phyloP scores from a whole-genome alignment of 2,797 vertebrate genomes.

The Chrysolophus pictus region DNA sequence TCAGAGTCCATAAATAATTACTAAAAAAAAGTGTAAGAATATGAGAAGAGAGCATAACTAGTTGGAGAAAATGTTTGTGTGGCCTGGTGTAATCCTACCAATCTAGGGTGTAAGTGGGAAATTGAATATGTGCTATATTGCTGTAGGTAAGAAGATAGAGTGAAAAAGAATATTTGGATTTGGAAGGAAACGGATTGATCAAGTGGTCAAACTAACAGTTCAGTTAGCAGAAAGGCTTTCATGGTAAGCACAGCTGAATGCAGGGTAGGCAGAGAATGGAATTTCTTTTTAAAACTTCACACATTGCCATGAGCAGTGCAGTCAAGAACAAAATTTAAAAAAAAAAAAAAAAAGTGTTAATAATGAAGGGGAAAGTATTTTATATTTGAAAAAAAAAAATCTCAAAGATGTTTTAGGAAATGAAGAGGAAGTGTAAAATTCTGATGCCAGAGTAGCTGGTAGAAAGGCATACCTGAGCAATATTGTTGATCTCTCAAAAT shows the following conservation, averaged over 20 bases:
- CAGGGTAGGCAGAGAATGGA: neutral
- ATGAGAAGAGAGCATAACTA: neutral
- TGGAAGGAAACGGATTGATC: neutral
- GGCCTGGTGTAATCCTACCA: neutral
- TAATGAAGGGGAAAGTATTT: neutral
- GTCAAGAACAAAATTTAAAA: neutral
- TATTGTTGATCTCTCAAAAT: neutral
- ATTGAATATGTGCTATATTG: neutral
- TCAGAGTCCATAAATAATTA: neutral
- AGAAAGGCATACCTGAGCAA: neutral
- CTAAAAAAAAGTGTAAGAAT: neutral
- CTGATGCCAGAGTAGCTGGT: neutral
- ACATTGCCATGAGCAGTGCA: neutral
- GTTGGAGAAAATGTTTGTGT: neutral
- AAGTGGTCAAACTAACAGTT: neutral
- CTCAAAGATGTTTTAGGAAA: neutral
- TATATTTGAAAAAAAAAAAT: neutral
- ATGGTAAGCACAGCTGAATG: neutral
- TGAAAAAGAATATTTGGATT: neutral
- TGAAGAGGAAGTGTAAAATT: neutral
- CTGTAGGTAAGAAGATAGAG: neutral
- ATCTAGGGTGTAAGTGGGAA: neutral
- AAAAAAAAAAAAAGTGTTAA: too few relatives aligned
- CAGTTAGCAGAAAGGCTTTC: neutral
- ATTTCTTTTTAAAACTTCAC: neutral